Conservation (phyloP, 2,797 vertebrate species). For the Sebastiscus albofasciatus region DNA sequence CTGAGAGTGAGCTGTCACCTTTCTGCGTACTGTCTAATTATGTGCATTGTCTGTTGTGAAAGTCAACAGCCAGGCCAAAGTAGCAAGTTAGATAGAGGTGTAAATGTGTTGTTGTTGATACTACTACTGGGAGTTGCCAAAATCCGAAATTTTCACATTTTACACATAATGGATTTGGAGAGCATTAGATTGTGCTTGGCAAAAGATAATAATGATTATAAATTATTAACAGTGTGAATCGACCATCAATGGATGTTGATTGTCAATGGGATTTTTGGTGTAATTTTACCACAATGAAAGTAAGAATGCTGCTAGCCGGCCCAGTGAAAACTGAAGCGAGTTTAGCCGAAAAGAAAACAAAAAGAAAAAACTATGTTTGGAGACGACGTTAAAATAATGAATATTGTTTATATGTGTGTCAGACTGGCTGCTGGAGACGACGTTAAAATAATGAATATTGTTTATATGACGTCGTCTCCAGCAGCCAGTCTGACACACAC, state of each 20-base stretch:
- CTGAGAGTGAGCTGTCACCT: neutral
- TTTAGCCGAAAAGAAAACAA: neutral
- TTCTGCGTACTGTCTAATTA: neutral
- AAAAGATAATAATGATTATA: neutral
- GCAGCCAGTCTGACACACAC: no score
- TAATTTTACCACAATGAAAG: neutral
- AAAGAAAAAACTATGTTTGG: neutral
- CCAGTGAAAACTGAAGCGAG: neutral
- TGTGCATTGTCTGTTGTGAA: neutral
- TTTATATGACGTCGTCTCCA: no score
- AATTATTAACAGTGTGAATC: neutral
- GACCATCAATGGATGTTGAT: neutral
- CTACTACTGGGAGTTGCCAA: neutral
- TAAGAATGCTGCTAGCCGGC: neutral
- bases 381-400: no score
- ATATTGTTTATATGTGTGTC: no score
- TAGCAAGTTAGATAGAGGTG: neutral
- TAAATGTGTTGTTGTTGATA: neutral
- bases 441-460: no score
- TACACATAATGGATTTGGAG: neutral
- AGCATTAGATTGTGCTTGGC: neutral
- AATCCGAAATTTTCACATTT: neutral
- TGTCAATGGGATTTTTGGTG: neutral
- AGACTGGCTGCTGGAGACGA: no score
- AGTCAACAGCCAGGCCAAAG: neutral